Evolutionary conservation across 2,113 vertebrate species (phyloP), one percentile per base, ranked within the genome.

Genomic region (Notechis scutatus): DNA sequence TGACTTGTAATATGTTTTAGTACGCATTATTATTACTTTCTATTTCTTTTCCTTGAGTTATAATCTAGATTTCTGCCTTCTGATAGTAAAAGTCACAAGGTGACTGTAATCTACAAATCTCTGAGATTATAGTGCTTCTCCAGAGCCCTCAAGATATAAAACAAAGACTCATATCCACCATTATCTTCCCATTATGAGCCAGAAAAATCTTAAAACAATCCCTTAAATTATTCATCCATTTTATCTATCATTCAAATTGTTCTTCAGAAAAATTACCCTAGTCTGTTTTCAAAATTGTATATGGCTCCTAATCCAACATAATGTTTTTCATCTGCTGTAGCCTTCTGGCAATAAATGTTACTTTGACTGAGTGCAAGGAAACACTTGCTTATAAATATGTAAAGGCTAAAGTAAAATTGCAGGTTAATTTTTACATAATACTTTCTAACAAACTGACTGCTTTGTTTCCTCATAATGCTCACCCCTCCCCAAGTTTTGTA

Each of bases 171-270:
- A n/a, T 85, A n/a, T 59, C 3, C 54, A 52, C 26, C 47, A 56
- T 86, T 86, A 74, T 90, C 7, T 85, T 61, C 52, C 34, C 56
- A n/a, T 74, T 81, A 55, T 45, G 50, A 90, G 42, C 42, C 26
- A 52, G 54, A 86, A 47, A 90, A 59, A 85, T 50, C 88, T 90
- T 61, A 20, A 86, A 55, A 55, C 64, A 90, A 7, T 21, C 88
- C 29, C 56, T 42, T 92, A 59, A 89, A 92, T 59, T 34, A 90
- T 92, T 92, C 92, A 92, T 29, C 9, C 92, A 39, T 92, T 55
- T 89, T 90, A 85, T 90, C 85, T 61, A 93, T 18, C 12, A 21
- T 90, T 90, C 52, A 90, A 34, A 85, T 86, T 57, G 54, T 92
- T 57, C 3, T 90, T 85, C 55, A 90, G 42, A 86, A 81, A 81